Base-by-base conservation (phyloP, 2,113 vertebrate species). In the Hippocampus comes region DNA sequence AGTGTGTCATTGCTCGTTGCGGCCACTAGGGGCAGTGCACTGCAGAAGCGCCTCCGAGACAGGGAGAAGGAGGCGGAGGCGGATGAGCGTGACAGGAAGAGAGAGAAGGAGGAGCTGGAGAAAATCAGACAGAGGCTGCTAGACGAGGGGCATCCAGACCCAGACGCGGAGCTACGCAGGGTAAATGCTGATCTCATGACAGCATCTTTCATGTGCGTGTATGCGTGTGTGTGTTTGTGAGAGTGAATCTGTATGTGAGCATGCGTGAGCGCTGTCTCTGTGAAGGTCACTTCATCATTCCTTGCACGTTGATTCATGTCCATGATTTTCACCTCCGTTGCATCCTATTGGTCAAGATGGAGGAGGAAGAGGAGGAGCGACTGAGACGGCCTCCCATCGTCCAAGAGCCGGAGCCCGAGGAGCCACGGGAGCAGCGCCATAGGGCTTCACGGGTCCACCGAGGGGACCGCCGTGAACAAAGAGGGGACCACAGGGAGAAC, bases 21-120 rank as follows among this genome's bases (percentile, higher is more conserved):
- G 66, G 84, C 90, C 90, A 87, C 21, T 90, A 99, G 97, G 92
- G 97, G 97, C 83, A 99, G 97, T 84, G 97, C 97, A 74, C 95
- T 99, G 91, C 97, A 99, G 92, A 99, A 99, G 87, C 95, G 97
- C 34, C 90, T 99, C 82, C 90, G 97, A 91, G 97, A 99, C 88
- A 79, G 97, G 71, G 97, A 99, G 89, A 99, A 98, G 81, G 97
- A 99, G 92, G 96, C 95, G 89, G 97, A 99, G 93, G 94, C 93
- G 61, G 97, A 99, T 86, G 97, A 99, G 90, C 93, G 97, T 76
- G 97, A 99, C 80, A 93, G 97, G 84, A 99, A 99, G 86, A 93
- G 97, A 48, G 97, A 99, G 86, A 98, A 98, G 87, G 97, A 99
- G 90, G 97, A 99, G 87, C 87, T 96, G 73, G 97, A 99, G 84